Conservation (phyloP, 1,140 invertebrate genomes). For the Cyclargus thomasi region DNA sequence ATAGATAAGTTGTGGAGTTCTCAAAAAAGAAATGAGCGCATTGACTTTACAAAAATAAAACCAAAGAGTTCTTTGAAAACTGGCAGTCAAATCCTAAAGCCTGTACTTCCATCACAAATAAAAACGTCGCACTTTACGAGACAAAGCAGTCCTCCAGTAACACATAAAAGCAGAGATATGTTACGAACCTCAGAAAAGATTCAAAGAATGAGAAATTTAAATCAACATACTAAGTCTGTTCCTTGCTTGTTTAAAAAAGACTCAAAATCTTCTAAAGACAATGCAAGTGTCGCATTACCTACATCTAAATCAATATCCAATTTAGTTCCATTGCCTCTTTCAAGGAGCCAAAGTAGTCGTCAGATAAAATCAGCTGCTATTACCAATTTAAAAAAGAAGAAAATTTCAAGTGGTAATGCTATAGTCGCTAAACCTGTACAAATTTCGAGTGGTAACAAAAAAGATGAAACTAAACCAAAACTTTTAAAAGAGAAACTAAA, state of each 20-base stretch:
- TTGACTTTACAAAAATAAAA: constrained; percentile 52
- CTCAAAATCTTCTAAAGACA: constrained; percentile 37
- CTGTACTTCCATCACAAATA: constrained; percentile 3
- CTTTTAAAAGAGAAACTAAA: not conserved
- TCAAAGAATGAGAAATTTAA: constrained; percentile 52
- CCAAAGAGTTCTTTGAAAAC: constrained; percentile 35
- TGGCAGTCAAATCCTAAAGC: constrained; percentile 25
- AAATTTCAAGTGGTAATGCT: constrained; percentile 18
- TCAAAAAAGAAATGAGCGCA: constrained; percentile 65
- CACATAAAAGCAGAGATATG: constrained; percentile 66
- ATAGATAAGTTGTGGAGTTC: constrained; percentile 70
- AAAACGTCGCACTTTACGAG: constrained; percentile 21
- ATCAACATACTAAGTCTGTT: constrained; percentile 45
- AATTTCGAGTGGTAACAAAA: constrained; percentile 33
- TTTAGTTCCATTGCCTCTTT: constrained; percentile 30
- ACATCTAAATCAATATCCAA: constrained; percentile 57
- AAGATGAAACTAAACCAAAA: not conserved
- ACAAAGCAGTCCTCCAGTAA: constrained; percentile 32
- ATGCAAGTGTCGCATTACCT: constrained; percentile 37
- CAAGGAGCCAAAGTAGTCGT: constrained; percentile 38
- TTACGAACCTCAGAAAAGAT: constrained; percentile 62
- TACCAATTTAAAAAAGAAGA: constrained; percentile 60
- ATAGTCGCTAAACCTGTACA: constrained; percentile 31
- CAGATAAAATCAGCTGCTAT: constrained; percentile 55
- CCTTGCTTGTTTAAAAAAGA: constrained; percentile 39